Evolutionary conservation across 2,888 invertebrate species (phyloP), one percentile per base, ranked within the genome.

Genomic region (Erynnis tages): DNA sequence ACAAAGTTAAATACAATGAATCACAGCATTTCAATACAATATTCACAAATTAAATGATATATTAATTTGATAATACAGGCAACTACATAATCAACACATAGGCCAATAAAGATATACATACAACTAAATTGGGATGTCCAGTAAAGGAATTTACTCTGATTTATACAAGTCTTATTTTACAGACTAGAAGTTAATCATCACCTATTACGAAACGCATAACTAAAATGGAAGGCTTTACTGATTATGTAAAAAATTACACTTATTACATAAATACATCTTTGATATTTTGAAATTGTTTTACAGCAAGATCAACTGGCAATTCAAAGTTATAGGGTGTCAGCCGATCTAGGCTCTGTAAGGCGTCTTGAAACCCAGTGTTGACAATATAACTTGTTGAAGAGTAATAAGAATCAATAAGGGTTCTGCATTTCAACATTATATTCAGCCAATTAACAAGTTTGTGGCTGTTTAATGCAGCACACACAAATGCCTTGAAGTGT

Each of bases 401-500:
- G 74, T 97, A 97, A 77, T 95, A 94, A 52, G 92, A 91, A 74
- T 95, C 94, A 46, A 96, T 89, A 38, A 97, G 83, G 54, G 94
- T 93, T 66, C 93, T 93, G 76, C 94, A 96, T 74, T 98, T 95
- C 63, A 99, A 93, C 67, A 99, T 95, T 50, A 98, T 92, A 76
- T 96, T 95, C 54, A 99, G 88, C 99, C 99, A 99, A 44, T 94
- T 91, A 3, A 97, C 97, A 63, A 99, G 91, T 82, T 97, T 97
- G 71, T 96, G 96, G 47, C 95, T 93, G 88, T 99, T 99, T 35
- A 99, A 90, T 19, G 96, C 99, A 19, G 97, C 95, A 83, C 98
- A 99, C 44, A 99, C 92, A 75, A 99, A 98, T 0, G 99, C 99
- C 83, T 99, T 99, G 73, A 99, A 98, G 86, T 98, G 98, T 11